Percentiles rank a stretch among this genome's conserved stretches.
These are phyloP conservation scores for Xestia ashworthii DNA, from an alignment of 2,888 invertebrate genomes.

Conservation along the genomic window DNA sequence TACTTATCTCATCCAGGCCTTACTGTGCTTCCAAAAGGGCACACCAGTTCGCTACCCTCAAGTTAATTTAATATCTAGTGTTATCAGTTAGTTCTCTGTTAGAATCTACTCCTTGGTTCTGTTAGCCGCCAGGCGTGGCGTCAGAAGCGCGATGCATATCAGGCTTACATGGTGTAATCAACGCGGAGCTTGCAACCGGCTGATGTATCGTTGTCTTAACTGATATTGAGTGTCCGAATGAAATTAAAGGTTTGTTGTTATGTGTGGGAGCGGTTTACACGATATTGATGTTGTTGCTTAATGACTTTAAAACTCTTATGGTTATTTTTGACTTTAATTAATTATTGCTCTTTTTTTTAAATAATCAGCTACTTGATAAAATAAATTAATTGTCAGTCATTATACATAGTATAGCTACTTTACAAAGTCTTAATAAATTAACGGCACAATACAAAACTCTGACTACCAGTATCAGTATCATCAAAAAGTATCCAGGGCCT, in stretches of 20 bases:
- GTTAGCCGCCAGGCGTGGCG: constrained; percentile 60
- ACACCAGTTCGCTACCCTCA: not conserved
- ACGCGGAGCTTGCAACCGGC: constrained; percentile 51
- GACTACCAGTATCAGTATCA: not conserved
- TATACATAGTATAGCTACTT: no score
- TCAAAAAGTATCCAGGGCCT: not conserved
- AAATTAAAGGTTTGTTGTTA: constrained; percentile 48
- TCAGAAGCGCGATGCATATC: constrained; percentile 65
- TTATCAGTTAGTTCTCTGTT: constrained; percentile 19
- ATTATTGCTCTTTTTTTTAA: no score
- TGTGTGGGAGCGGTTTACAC: constrained; percentile 20
- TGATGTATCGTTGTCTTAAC: constrained; percentile 63
- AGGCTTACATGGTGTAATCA: constrained; percentile 60
- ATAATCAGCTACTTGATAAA: no score
- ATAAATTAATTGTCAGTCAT: no score
- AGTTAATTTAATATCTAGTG: not conserved
- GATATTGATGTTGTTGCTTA: not conserved
- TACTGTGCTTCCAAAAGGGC: not conserved
- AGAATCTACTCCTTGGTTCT: constrained; percentile 1
- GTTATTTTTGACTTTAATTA: no score
- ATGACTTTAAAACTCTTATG: not conserved
- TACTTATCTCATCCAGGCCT: not conserved
- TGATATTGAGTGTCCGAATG: constrained; percentile 52
- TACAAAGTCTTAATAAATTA: no score
- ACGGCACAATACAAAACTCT: no score